Conservation (phyloP, 1,140 invertebrate genomes). For the Drosophila littoralis region DNA sequence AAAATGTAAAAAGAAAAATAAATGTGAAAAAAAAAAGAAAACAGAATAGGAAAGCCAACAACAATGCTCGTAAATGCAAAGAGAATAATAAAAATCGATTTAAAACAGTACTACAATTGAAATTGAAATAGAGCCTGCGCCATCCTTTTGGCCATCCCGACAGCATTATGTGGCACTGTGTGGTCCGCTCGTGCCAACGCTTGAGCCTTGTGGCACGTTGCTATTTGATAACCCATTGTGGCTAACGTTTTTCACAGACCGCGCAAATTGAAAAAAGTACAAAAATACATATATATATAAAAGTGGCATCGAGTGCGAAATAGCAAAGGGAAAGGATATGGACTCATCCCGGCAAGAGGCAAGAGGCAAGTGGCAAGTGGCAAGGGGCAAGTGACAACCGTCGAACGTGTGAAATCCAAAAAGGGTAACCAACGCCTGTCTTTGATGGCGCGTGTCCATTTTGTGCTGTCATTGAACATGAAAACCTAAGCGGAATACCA, state of each 20-base stretch:
- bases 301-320: slow-evolving; percentile 48
- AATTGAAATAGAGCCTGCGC: slow-evolving; percentile 70
- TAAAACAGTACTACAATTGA: slow-evolving; percentile 78
- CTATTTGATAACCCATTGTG: slow-evolving; percentile 82
- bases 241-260: slow-evolving; percentile 54
- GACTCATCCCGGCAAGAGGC: slow-evolving; percentile 21
- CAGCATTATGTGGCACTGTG: slow-evolving; percentile 58
- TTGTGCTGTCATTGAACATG: slow-evolving; percentile 45
- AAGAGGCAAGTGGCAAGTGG: slow-evolving; percentile 43
- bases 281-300: background rate
- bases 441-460: slow-evolving; percentile 29
- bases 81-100: slow-evolving; percentile 76
- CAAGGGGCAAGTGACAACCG: slow-evolving; percentile 56
- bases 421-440: slow-evolving; percentile 17
- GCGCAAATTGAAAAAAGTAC: slow-evolving; percentile 76
- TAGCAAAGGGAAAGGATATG: slow-evolving; percentile 51
- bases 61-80: slow-evolving; percentile 27
- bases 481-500: slow-evolving; percentile 47
- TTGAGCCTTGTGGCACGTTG: slow-evolving; percentile 70
- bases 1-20: slow-evolving; percentile 25
- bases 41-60: slow-evolving; percentile 24
- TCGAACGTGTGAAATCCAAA: slow-evolving; percentile 52
- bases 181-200: slow-evolving; percentile 1
- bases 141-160: slow-evolving; percentile 32
- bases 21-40: slow-evolving; percentile 10